phyloP scores from a whole-genome alignment of 2,113 vertebrate species.

The Nesogale talazaci region DNA sequence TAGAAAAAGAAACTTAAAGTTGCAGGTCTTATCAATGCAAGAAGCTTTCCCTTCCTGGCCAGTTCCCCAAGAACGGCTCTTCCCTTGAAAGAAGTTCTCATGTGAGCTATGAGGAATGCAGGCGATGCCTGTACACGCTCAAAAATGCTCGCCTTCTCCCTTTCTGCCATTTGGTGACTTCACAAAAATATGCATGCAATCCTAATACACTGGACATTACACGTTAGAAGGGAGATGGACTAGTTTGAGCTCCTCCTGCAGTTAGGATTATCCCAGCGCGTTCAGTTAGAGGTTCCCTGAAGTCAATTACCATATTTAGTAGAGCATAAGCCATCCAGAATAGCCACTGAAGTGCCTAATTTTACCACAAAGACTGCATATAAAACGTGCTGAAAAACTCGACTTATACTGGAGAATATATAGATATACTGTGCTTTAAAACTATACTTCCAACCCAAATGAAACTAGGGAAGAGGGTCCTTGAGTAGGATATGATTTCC shows the following conservation, averaged over 20 bases:
- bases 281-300: conserved; percentile 2
- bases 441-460: not conserved
- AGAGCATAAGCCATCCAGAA: no score
- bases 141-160: conserved; percentile 27
- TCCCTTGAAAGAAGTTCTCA: not conserved
- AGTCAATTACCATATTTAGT: not conserved
- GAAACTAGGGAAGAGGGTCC: conserved; percentile 11
- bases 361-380: no score
- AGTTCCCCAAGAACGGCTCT: not conserved
- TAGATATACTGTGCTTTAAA: not conserved
- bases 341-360: no score
- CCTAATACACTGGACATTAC: not conserved
- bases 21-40: not conserved
- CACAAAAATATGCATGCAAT: not conserved
- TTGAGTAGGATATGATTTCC: not conserved
- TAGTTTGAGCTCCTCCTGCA: not conserved
- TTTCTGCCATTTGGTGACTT: not conserved
- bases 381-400: no score
- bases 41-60: not conserved
- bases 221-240: conserved; percentile 8
- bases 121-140: not conserved
- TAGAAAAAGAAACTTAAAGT: not conserved
- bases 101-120: conserved; percentile 22
- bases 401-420: no score
- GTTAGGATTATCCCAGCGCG: not conserved